phyloP scores from a whole-genome alignment of 1,140 invertebrate species.

The Drosophila pectinifera region DNA sequence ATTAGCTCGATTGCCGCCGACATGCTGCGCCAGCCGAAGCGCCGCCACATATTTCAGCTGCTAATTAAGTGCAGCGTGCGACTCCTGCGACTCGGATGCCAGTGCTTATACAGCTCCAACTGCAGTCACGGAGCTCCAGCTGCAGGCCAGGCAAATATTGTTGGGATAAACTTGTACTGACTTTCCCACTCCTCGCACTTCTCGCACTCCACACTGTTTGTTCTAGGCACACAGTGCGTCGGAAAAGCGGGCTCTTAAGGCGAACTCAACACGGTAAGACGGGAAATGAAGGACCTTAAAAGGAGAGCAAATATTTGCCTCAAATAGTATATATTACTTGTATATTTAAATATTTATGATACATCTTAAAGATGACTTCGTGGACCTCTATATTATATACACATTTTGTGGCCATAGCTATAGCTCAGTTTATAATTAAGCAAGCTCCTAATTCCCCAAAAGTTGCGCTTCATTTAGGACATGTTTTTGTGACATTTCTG shows the following conservation, averaged over 20 bases:
- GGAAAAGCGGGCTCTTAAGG: slow-evolving; percentile 25
- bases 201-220: not conserved
- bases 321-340: no score
- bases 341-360: no score
- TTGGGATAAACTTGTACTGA: slow-evolving; percentile 52
- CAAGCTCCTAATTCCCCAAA: slow-evolving; percentile 1
- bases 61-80: slow-evolving; percentile 71
- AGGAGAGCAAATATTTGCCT: slow-evolving; percentile 1
- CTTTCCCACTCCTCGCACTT: not conserved
- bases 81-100: no score
- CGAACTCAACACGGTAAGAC: slow-evolving; percentile 15
- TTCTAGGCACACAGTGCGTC: slow-evolving; percentile 23
- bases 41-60: slow-evolving; percentile 56
- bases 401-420: no score
- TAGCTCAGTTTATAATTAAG: not conserved
- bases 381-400: no score
- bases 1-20: slow-evolving; percentile 68
- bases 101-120: no score
- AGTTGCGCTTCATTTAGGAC: not conserved
- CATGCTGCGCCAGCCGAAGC: slow-evolving; percentile 5
- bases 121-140: slow-evolving; percentile 65
- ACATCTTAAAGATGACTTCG: no score
- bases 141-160: slow-evolving; percentile 62
- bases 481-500: slow-evolving; percentile 12
- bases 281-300: not conserved